Evolutionary conservation across 2,113 vertebrate species (phyloP), one percentile per base, ranked within the genome.

Genomic region (Syngnathoides biaculeatus): DNA sequence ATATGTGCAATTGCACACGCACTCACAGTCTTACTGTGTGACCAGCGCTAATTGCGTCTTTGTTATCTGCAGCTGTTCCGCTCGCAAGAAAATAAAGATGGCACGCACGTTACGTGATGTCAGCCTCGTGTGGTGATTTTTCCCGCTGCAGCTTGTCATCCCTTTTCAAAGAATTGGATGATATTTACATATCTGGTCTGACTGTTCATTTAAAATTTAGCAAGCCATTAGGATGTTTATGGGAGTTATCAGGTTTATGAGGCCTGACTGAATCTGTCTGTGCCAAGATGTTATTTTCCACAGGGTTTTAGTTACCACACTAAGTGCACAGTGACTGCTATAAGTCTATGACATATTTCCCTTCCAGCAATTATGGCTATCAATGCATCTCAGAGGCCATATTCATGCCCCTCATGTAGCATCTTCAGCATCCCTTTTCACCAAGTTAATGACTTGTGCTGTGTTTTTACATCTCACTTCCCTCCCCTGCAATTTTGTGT

Each of bases 61-160:
- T 72, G 73, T 83, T 79, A 81, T 81, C 74, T 74, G 69, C 42
- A 69, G 72, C 45, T 79, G 67, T 59, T 75, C 66, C 67, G 19
- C 10, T 27, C 77, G 45, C 35, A 71, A 55, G 64, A 69, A 73
- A 62, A 65, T 47, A 57, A 72, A 81, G 72, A 74, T 67, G 61
- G 77, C 27, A 68, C 64, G 61, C 60, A 59, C 26, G 14, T 45
- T 69, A 69, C 43, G 42, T 48, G 26, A 26, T n/a, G 53, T 67
- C 45, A 17, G 26, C n/a, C 38, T 27, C 19, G 52, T 38, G 27
- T 20, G 4, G 42, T 65, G 24, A 50, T 68, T 67, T 47, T 15
- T 15, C 57, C 40, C 13, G 56, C 64, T 55, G 39, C 68, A 65
- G 57, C 39, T 68, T 73, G 58, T 70, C 59, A 63, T 65, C 55